Conservation (phyloP, 2,113 vertebrate genomes). For the Neomonachus schauinslandi region DNA sequence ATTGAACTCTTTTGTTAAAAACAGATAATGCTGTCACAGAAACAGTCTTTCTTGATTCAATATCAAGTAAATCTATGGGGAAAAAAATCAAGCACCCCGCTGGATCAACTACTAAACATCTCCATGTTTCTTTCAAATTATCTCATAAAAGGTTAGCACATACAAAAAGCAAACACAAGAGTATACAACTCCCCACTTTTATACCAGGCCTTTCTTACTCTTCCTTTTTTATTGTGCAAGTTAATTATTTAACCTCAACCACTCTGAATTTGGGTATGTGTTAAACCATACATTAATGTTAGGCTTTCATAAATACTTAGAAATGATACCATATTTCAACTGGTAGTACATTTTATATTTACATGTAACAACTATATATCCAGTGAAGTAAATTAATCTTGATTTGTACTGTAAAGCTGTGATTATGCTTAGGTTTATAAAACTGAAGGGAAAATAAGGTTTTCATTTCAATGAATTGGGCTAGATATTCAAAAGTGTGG, state of each 20-base stretch:
- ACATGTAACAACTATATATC: neutral
- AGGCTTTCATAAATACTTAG: constrained; percentile 2
- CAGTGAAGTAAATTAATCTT: neutral
- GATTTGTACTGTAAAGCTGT: neutral
- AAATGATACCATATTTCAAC: neutral
- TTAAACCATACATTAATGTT: neutral
- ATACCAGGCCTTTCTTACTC: neutral
- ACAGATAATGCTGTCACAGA: neutral
- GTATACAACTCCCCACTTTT: neutral
- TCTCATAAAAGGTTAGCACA: neutral
- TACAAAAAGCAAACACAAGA: neutral
- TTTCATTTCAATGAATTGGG: neutral
- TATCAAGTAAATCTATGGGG: neutral
- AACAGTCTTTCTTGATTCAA: neutral
- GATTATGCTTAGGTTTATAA: neutral
- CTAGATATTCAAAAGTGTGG: neutral
- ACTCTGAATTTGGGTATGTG: neutral
- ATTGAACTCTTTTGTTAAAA: neutral
- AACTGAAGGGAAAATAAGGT: neutral
- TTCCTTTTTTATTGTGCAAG: neutral
- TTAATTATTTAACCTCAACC: neutral
- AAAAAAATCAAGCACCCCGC: neutral
- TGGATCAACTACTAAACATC: neutral
- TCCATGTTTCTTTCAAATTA: constrained; percentile 16
- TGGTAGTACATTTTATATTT: neutral